Percentiles rank a stretch among this genome's conserved stretches.
Evolutionary conservation across 1,140 invertebrate genomes (phyloP).

Genomic region (Mycetomoellerius zeteki): DNA sequence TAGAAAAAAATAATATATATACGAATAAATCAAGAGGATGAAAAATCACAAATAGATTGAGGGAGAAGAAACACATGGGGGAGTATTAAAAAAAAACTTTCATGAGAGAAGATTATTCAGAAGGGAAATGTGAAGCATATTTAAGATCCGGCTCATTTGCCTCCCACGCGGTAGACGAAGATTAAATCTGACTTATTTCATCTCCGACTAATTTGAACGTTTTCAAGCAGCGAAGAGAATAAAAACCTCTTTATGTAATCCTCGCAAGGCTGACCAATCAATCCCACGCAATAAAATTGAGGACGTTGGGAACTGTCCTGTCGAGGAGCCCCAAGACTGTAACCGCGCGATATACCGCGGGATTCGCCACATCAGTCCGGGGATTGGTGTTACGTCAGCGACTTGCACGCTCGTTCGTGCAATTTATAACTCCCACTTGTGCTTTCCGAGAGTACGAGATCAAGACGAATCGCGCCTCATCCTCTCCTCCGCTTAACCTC

Average conservation of each 20-base stretch:
- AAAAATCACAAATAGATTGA: not conserved
- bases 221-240: not conserved
- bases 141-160: slow-evolving; percentile 42
- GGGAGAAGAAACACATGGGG: not conserved
- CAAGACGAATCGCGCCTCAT: slow-evolving; percentile 77
- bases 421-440: slow-evolving; percentile 72
- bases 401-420: slow-evolving; percentile 44
- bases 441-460: slow-evolving; percentile 74
- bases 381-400: slow-evolving; percentile 66
- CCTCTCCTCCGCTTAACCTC: slow-evolving; percentile 68
- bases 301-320: slow-evolving; percentile 57
- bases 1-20: not conserved
- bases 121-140: slow-evolving; percentile 2
- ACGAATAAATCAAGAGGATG: not conserved
- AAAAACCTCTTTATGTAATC: slow-evolving; percentile 40
- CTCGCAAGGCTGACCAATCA: slow-evolving; percentile 45
- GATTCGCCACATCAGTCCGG: slow-evolving; percentile 56
- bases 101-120: slow-evolving; percentile 34
- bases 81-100: slow-evolving; percentile 2
- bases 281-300: slow-evolving; percentile 61
- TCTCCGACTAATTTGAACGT: slow-evolving; percentile 51
- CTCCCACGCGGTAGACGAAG: slow-evolving; percentile 41
- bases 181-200: slow-evolving; percentile 60
- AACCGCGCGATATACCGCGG: slow-evolving; percentile 37
- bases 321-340: slow-evolving; percentile 9